phyloP scores from a whole-genome alignment of 2,797 vertebrate species.

The Microtus obscurus region DNA sequence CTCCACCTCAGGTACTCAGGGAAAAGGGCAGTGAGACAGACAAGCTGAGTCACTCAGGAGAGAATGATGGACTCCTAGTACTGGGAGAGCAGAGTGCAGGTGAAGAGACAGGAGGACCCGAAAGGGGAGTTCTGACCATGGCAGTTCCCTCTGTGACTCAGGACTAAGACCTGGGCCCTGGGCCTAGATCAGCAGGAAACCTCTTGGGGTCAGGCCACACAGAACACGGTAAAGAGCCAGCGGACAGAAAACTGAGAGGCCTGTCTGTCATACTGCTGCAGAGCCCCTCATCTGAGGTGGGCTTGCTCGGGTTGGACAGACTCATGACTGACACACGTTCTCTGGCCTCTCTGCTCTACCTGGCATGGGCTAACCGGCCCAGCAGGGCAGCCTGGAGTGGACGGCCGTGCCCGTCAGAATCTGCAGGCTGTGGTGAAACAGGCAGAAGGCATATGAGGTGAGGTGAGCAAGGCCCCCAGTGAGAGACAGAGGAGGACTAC shows the following conservation, averaged over 20 bases:
- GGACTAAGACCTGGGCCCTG: background rate
- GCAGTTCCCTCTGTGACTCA: rapidly evolving
- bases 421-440: background rate
- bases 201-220: rapidly evolving
- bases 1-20: background rate
- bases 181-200: background rate
- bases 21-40: background rate
- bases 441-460: background rate
- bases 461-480: background rate
- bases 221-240: background rate
- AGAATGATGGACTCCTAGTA: too few species aligned
- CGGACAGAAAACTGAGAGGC: background rate
- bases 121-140: background rate
- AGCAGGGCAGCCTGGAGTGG: background rate
- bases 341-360: background rate
- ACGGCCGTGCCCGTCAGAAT: background rate
- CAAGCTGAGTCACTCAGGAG: background rate
- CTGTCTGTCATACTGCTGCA: background rate
- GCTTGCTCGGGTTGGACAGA: background rate
- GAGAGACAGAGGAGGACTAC: background rate
- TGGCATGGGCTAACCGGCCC: background rate
- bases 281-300: background rate
- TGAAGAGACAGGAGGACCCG: background rate
- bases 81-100: background rate
- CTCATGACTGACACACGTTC: background rate